Evolutionary conservation across 2,888 invertebrate species (phyloP), one percentile per base, ranked within the genome.

Genomic region (Pemphredon lugubris): DNA sequence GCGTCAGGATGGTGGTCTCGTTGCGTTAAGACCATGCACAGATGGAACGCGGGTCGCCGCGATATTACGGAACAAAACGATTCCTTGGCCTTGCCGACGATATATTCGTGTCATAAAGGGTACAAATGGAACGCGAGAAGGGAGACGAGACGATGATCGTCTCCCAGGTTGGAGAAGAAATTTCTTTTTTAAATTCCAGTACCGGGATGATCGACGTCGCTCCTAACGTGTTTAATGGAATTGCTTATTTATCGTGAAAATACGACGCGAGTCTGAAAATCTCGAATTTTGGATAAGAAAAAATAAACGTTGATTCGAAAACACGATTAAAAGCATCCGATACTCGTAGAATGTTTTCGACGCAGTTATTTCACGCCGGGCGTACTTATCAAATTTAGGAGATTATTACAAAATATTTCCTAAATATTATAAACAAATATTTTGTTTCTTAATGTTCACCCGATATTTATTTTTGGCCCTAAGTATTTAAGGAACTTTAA

Each of bases 41-140:
- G 37, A 34, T 48, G 50, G 48, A 42, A 13, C 48, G 30, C 18
- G 21, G 47, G 39, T 67, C 55, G 14, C 39, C 39, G 23, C 34
- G 58, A 60, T 60, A 61, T 64, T 51, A 61, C 60, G 50, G 55
- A 65, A 64, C 57, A 50, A 67, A 70, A 66, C 34, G 59, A 67
- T 71, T 59, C 48, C 55, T 21, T 37, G 59, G 30, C 54, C 63
- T 63, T 54, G 58, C 30, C 37, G 42, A 45, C 54, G 51, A 72
- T 75, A 72, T 55, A 60, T 68, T 50, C 63, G 60, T 21, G 67
- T 48, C 42, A 47, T 26, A 74, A 75, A 67, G 53, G 44, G 75
- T 51, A 60, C 50, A 58, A 65, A 57, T 48, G 54, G 63, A 58
- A 54, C 14, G 44, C 34, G 34, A 9, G 9, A 14, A 4, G n/a